Base-by-base conservation (phyloP, 2,888 invertebrate genomes). In the Megamerina dolium region DNA sequence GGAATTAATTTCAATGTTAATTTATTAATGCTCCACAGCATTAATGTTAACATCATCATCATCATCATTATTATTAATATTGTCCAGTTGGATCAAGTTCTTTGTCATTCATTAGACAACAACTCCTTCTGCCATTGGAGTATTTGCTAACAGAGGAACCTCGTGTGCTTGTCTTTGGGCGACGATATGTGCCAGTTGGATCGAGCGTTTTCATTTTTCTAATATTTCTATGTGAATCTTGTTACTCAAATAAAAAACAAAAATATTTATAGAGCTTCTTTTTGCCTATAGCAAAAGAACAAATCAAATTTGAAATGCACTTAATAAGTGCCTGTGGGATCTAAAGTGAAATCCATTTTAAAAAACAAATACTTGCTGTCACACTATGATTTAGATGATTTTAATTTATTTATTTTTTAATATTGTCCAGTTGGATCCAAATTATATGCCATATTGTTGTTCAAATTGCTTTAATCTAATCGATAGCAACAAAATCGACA, bases 391-490 rank as follows among this genome's bases (percentile, higher is more conserved):
- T 14, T 21, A 20, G 10, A n/a, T 16, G 8, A 31, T 39, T 39
- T 31, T 3, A n/a, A n/a, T n/a, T n/a, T n/a, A n/a, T n/a, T n/a
- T n/a, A n/a, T n/a, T n/a, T n/a, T n/a, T n/a, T 55, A 70, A 48
- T 70, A 70, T 55, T 71, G 68, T 45, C 70, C 71, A 54, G 71
- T 70, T 43, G 70, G 70, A 59, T 70, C 71, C 54, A 70, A 58
- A 53, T 59, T 60, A 45, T 53, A 50, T 45, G 59, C 63, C 70
- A 70, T 67, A 55, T 52, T 57, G 40, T 9, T 21, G 9, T 37
- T 26, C 14, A 10, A 14, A 20, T 4, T 8, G 4, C 29, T 35
- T 19, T n/a, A n/a, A n/a, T n/a, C n/a, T n/a, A n/a, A n/a, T n/a
- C n/a, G n/a, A n/a, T n/a, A n/a, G n/a, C n/a, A n/a, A n/a, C n/a